Evolutionary conservation across 2,888 invertebrate genomes (phyloP).

Genomic region (Eupithecia subumbrata): DNA sequence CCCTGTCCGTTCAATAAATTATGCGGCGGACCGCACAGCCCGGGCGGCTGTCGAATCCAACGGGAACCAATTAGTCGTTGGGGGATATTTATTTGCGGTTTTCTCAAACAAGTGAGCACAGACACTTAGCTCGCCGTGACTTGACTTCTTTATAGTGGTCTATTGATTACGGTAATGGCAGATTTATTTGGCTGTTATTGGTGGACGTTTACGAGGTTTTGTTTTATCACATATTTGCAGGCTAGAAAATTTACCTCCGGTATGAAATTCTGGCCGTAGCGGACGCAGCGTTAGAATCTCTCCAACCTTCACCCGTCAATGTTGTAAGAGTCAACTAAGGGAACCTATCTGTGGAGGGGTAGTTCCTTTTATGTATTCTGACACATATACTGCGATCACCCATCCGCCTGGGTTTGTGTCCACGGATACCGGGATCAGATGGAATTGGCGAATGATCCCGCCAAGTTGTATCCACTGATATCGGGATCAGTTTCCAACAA

Average conservation of each 20-base stretch:
- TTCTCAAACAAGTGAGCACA: conserved; percentile 72
- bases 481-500: no score
- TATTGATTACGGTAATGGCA: conserved; percentile 54
- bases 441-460: no score
- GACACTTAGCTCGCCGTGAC: conserved; percentile 66
- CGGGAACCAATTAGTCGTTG: conserved; percentile 81
- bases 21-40: conserved; percentile 72
- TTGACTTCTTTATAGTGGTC: conserved; percentile 62
- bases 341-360: no score
- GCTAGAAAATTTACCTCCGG: not conserved
- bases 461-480: no score
- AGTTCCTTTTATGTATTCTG: not conserved
- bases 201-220: conserved; percentile 6
- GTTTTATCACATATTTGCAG: not conserved
- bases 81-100: conserved; percentile 81
- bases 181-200: conserved; percentile 10
- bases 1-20: conserved; percentile 75
- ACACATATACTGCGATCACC: not conserved
- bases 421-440: no score
- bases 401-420: no score
- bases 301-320: no score
- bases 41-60: conserved; percentile 77
- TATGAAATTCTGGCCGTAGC: no score
- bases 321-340: no score
- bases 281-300: no score